Evolutionary conservation across 2,797 vertebrate species (phyloP).

Genomic region (Pempheris klunzingeri): DNA sequence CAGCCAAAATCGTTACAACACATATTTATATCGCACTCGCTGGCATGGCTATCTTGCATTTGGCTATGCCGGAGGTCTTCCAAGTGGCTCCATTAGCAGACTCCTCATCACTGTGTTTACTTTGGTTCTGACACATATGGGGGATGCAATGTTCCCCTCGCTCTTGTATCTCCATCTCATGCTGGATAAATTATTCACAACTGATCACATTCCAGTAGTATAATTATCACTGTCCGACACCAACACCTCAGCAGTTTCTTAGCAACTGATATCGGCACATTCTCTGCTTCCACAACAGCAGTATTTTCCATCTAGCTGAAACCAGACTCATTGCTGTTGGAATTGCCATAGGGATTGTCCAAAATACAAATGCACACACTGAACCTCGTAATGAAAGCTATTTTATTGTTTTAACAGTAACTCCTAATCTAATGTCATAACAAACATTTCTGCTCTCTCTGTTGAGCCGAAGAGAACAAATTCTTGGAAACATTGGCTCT

Average conservation of each 20-base stretch:
- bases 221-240: constrained; percentile 81
- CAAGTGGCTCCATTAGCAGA: constrained; percentile 56
- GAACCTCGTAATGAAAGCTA: neutral
- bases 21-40: constrained; percentile 45
- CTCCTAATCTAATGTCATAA: constrained; percentile 6
- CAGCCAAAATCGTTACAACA: constrained; percentile 36
- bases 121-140: constrained; percentile 67
- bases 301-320: constrained; percentile 47
- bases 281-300: constrained; percentile 60
- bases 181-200: constrained; percentile 78
- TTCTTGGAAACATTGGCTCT: constrained; percentile 27
- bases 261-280: constrained; percentile 81
- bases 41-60: constrained; percentile 29
- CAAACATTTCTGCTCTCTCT: neutral
- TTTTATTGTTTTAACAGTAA: constrained; percentile 6
- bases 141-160: constrained; percentile 53
- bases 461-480: constrained; percentile 6
- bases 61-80: constrained; percentile 37
- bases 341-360: constrained; percentile 17
- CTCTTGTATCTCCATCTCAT: constrained; percentile 58
- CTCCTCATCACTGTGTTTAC: constrained; percentile 70
- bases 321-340: constrained; percentile 20
- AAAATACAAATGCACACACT: constrained; percentile 24
- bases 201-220: constrained; percentile 75
- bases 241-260: constrained; percentile 80